Base-by-base conservation (phyloP, 2,113 vertebrate species). In the Lophius piscatorius region DNA sequence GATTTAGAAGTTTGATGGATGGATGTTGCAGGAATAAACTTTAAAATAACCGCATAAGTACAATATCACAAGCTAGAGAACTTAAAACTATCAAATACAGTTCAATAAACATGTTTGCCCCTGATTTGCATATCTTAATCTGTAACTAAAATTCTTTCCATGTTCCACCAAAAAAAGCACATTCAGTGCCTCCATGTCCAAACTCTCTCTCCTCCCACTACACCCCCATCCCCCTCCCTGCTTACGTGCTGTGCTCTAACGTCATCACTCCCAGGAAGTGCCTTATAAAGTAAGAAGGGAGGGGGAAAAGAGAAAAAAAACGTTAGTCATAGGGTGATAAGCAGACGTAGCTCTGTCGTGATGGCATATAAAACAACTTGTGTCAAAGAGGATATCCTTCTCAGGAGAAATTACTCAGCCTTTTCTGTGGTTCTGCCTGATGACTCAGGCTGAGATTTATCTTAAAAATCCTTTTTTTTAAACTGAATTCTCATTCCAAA, bases 201-300 rank as follows among this genome's bases (percentile, higher is more conserved):
- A 60, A 33, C 59, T 4, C 1, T 55, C 33, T 50, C 74, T 67
- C 66, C 57, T 59, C 63, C 68, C 44, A 46, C 59, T 58, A 10
- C 29, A 31, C 24, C 44, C 31, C 31, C 31, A 51, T 17, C 21
- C 49, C 52, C 56, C 45, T 29, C 44, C 46, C 58, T 22, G 31
- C 60, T 24, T 45, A 29, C 51, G 45, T 67, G 71, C 56, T 21
- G 38, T 29, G 46, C 6, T 55, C 70, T 87, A 81, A 87, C 71
- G 80, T 90, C 85, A 87, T 65, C 67, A 69, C 33, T 66, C 39
- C 70, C 80, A 91, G 91, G 91, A 92, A 91, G 86, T 78, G 70
- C 88, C 90, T 82, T 90, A 91, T 90, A 91, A 90, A 90, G 88
- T 67, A 73, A 76, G n/a, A 58, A 56, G 64, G 36, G 48, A 38